These are phyloP conservation scores for Luperina nickerlii DNA, from an alignment of 2,888 invertebrate genomes.

Conservation along the genomic window DNA sequence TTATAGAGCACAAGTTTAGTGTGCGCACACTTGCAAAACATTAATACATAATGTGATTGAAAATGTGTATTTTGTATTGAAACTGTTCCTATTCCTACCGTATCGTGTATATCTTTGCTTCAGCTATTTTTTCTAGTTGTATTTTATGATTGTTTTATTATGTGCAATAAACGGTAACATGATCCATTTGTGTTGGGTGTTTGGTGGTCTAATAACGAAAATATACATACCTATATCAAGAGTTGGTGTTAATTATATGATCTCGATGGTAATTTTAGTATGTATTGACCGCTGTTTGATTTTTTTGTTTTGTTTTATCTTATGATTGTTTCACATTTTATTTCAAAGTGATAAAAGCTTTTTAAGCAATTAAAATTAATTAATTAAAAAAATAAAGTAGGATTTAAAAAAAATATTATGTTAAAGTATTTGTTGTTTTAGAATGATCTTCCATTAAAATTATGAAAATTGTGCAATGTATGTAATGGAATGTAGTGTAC, in stretches of 20 bases:
- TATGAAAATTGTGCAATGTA: constrained; percentile 6
- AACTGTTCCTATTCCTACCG: constrained; percentile 19
- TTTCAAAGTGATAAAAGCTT: background rate
- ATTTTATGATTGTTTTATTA: background rate
- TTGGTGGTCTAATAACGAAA: background rate
- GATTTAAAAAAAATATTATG: background rate
- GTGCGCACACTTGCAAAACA: no score
- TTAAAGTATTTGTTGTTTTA: background rate
- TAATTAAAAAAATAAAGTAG: background rate
- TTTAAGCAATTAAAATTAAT: background rate
- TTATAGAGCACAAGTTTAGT: no score
- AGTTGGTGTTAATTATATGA: constrained; percentile 15
- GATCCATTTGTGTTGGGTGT: background rate
- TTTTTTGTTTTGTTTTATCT: background rate
- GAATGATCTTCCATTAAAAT: constrained; percentile 1
- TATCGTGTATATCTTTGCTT: background rate
- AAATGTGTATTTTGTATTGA: constrained; percentile 9
- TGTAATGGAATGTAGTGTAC: constrained; percentile 1
- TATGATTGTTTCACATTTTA: background rate
- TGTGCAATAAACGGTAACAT: background rate
- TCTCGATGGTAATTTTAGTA: constrained; percentile 23
- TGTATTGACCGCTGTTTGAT: background rate
- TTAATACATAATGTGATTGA: no score
- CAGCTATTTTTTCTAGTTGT: background rate
- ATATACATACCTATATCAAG: background rate